Evolutionary conservation across 2,113 vertebrate genomes (phyloP), one percentile per base, ranked within the genome.

Genomic region (Carassius auratus): DNA sequence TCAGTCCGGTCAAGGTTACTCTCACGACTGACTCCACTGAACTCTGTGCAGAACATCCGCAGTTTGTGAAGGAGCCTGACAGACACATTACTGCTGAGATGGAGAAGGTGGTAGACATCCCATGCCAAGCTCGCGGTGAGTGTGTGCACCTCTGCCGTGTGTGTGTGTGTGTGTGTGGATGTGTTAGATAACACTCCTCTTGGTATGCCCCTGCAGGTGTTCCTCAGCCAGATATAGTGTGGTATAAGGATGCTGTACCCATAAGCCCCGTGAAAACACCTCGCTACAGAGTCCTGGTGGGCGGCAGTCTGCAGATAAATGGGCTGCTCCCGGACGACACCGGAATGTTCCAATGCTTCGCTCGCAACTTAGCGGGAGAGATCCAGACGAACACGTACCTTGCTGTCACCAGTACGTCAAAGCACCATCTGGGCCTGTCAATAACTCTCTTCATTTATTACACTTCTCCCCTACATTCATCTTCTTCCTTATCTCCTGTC

Each of bases 341-440:
- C 0, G 97, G 98, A 42, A 99, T 99, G 97, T 98, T 99, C 92
- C 98, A 99, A 92, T 99, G 98, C 93, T 99, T 99, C 0, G 97
- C 96, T 45, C 96, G 96, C 84, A 99, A 98, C 0, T 91, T 93
- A 0, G 97, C 97, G 0, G 98, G 98, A 17, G 97, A 99, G 93
- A 96, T 96, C 87, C 98, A 99, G 92, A 97, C 97, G 86, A 98
- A 98, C 94, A 98, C 97, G 76, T 99, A 99, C 94, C 95, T 99
- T 68, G 97, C 97, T 0, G 98, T 99, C 91, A 99, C 98, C 87
- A 99, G 98, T 99, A 95, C 23, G 94, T 92, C 77, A 26, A 50
- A 5, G 66, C 81, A 26, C 50, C 80, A 66, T 84, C 66, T 81
- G 59, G 30, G 79, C 59, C 82, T 26, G 59, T 86, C 42, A 64